A percentile compares a stretch with the other conserved stretches of the same genome.
Conservation (phyloP, 2,113 vertebrate species). For the Larimichthys crocea region DNA sequence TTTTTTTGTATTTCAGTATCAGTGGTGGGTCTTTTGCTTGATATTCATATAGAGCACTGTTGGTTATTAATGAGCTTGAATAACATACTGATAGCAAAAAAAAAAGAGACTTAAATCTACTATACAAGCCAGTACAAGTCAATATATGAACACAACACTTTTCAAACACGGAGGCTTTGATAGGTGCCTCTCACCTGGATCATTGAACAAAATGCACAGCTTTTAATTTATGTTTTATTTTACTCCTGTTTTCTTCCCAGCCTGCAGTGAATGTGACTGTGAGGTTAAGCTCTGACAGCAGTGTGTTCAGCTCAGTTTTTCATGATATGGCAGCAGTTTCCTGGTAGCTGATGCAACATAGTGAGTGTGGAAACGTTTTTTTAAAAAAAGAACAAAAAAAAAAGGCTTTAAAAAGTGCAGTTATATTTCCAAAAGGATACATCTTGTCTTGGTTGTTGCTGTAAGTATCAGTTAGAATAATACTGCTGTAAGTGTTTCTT, state of each 20-base stretch:
- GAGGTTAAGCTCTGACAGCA: constrained; percentile 6
- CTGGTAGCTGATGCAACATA: not conserved
- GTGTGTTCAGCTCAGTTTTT: constrained; percentile 4
- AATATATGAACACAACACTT: not conserved
- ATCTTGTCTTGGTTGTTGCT: constrained; percentile 11
- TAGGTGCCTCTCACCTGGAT: not conserved
- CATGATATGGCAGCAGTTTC: not conserved
- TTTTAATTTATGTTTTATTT: constrained; percentile 16
- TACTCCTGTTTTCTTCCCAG: not conserved
- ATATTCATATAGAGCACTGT: too few relatives aligned
- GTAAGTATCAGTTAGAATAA: constrained; percentile 34
- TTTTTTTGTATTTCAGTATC: too few relatives aligned
- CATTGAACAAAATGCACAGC: not conserved
- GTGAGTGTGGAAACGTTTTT: not conserved
- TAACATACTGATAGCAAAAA: too few relatives aligned
- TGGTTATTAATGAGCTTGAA: too few relatives aligned
- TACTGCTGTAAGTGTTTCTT: constrained; percentile 32
- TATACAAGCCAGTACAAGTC: too few relatives aligned
- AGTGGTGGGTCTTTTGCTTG: too few relatives aligned
- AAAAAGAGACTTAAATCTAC: too few relatives aligned
- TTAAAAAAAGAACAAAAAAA: too few relatives aligned
- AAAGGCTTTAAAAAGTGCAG: not conserved
- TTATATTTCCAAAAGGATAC: not conserved
- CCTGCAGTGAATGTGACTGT: constrained; percentile 16
- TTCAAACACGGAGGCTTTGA: not conserved